A percentile compares a stretch with the other conserved stretches of the same genome.
Conservation (phyloP, 2,888 invertebrate species). For the Idaea straminata region DNA sequence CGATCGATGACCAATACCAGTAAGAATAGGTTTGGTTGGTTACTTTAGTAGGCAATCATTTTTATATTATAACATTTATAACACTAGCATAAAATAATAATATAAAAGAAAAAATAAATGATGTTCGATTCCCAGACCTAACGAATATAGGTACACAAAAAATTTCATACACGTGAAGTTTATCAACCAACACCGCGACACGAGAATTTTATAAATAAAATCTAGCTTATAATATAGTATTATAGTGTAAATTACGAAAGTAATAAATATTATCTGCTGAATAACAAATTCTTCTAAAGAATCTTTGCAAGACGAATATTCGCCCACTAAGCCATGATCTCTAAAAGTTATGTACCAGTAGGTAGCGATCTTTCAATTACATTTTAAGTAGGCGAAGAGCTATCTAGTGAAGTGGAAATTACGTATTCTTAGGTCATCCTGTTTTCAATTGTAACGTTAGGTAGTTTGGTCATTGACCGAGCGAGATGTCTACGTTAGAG, state of each 20-base stretch:
- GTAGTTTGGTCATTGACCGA: slow-evolving; percentile 21
- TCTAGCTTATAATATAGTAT: too few species aligned
- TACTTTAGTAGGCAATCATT: background rate
- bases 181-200: too few species aligned
- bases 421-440: slow-evolving; percentile 12
- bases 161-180: too few species aligned
- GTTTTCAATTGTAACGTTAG: slow-evolving; percentile 14
- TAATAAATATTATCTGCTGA: background rate
- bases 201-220: too few species aligned
- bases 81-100: too few species aligned
- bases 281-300: background rate
- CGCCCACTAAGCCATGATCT: background rate
- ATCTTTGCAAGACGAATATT: background rate
- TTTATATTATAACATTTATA: too few species aligned
- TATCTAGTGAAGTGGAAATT: slow-evolving; percentile 5
- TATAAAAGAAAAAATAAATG: too few species aligned
- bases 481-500: slow-evolving; percentile 4
- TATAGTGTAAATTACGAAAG: too few species aligned
- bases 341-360: background rate
- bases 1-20: slow-evolving; percentile 17
- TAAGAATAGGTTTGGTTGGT: background rate
- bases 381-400: background rate
- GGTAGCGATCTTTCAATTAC: background rate
- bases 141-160: too few species aligned
- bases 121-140: too few species aligned